These are phyloP conservation scores for Pica pica DNA, from an alignment of 2,113 vertebrate species.

Conservation along the genomic window DNA sequence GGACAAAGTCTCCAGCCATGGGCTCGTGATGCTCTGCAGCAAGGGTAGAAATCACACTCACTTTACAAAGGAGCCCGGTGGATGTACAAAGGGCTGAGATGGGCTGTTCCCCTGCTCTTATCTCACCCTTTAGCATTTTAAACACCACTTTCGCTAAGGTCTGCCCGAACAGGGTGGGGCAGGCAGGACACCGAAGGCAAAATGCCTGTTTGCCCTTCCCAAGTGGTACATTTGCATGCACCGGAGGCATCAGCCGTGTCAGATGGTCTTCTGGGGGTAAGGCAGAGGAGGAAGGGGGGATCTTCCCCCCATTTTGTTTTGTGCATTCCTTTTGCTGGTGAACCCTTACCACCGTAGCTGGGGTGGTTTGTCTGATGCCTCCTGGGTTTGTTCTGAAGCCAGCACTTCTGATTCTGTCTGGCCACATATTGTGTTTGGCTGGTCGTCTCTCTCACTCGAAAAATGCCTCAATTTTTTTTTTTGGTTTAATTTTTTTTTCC, in stretches of 20 bases:
- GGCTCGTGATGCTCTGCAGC: not conserved
- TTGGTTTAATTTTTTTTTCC: not conserved
- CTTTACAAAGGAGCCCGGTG: not conserved
- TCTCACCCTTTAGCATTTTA: not conserved
- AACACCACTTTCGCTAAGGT: not conserved
- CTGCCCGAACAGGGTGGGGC: not conserved
- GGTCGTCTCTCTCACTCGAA: not conserved
- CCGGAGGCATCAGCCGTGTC: accelerated
- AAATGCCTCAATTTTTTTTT: not conserved
- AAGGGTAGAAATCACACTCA: not conserved
- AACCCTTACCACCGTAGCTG: not conserved
- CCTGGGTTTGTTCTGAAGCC: slow-evolving; percentile 33
- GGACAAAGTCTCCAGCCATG: not conserved
- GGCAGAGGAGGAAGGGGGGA: not conserved
- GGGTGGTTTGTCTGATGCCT: not conserved
- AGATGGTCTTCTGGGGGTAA: not conserved
- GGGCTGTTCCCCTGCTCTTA: not conserved
- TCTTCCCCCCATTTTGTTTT: not conserved
- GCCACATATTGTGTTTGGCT: slow-evolving; percentile 43
- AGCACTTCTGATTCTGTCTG: not conserved
- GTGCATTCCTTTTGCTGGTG: slow-evolving; percentile 4
- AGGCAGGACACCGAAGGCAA: not conserved
- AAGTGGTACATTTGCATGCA: not conserved
- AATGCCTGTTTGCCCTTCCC: not conserved
- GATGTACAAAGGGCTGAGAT: not conserved